These are phyloP conservation scores for Pachyuromys duprasi DNA, from an alignment of 2,797 vertebrate genomes.

Conservation along the genomic window DNA sequence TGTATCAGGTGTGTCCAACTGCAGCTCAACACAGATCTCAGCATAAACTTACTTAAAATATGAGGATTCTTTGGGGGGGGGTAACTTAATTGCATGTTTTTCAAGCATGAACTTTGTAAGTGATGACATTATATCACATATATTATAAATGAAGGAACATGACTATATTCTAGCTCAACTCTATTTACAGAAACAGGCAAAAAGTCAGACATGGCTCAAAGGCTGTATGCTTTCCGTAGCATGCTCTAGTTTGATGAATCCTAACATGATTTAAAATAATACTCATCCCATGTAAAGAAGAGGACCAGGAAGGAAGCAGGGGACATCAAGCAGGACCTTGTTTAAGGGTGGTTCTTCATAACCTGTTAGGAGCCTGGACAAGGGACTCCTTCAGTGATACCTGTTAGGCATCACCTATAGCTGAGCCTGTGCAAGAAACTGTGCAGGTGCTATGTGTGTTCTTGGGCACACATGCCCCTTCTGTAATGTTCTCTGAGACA, in stretches of 20 bases:
- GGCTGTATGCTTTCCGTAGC: neutral
- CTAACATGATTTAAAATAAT: neutral
- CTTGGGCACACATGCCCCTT: neutral
- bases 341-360: neutral
- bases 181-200: neutral
- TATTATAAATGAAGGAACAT: neutral
- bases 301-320: neutral
- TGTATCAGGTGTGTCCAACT: too few relatives aligned
- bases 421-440: neutral
- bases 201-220: neutral
- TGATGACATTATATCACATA: neutral
- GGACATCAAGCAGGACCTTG: too few relatives aligned
- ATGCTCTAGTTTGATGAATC: neutral
- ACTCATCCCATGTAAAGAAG: neutral
- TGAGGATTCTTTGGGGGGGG: neutral
- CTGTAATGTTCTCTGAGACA: neutral
- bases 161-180: too few relatives aligned
- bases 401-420: neutral
- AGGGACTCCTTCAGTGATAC: fast-evolving
- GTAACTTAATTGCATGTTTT: neutral
- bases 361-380: neutral
- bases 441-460: fast-evolving
- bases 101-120: neutral
- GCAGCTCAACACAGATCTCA: neutral
- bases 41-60: neutral